Base-by-base conservation (phyloP, 2,113 vertebrate species). In the Pteropus alecto region DNA sequence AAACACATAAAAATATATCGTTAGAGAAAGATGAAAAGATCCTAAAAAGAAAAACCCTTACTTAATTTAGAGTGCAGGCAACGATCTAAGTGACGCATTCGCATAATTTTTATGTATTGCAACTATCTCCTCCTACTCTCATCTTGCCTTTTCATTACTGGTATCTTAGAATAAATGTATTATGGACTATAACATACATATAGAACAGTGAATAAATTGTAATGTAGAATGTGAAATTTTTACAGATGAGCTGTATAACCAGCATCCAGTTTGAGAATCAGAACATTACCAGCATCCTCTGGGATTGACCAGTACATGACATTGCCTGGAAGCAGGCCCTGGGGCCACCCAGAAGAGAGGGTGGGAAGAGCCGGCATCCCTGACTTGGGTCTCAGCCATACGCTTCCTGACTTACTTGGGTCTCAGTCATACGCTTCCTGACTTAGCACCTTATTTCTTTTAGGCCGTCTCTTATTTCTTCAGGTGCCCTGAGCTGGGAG, bases 261-360 rank as follows among this genome's bases (percentile, higher is more conserved):
- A 3, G n/a, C 58, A 13, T 56, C 24, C 14, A 0, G 35, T 13
- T 26, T 1, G 26, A 65, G 58, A 43, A 24, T 11, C 58, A 5
- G 35, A 43, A 8, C 18, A 28, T 10, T 4, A 11, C 68, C 58
- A 24, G 68, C 24, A 4, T 18, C 38, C 16, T n/a, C n/a, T 26
- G 35, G 28, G 35, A 38, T 33, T 58, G 35, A 13, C 35, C 18
- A 16, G 30, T 2, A 16, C 22, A 8, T 1, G 46, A n/a, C 41
- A 26, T 7, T 2, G 2, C 24, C 83, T 1, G 6, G 15, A 33
- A 16, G 68, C 7, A 9, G 54, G 35, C 0, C 0, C 63, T 35
- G 41, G 70, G 76, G 7, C n/a, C 79, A 8, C 71, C 22, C 5
- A 10, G n/a, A 76, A 35, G 41, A 7, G 63, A n/a, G 43, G 46